Conservation (phyloP, 2,113 vertebrate species). For the Zosterops hypoxanthus region DNA sequence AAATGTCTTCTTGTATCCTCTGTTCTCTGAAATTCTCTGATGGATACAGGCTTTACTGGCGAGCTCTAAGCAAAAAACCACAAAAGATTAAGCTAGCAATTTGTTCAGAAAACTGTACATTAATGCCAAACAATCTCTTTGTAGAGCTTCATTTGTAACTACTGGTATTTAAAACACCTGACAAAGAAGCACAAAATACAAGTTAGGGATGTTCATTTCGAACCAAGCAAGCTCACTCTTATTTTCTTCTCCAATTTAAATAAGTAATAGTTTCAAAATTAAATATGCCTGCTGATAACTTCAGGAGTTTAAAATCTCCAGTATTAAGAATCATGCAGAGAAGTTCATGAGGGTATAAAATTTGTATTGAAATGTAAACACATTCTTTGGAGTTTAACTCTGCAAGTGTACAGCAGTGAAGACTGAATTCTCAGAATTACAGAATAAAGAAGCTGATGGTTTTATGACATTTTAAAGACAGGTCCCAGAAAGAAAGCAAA, state of each 20-base stretch:
- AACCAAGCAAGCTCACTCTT: neutral
- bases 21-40: constrained; percentile 75
- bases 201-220: neutral
- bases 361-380: neutral
- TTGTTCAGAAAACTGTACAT: neutral
- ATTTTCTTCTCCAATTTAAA: neutral
- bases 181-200: neutral
- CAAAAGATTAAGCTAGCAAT: neutral
- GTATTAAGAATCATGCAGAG: neutral
- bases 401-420: neutral
- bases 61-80: constrained; percentile 76
- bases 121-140: neutral
- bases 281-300: neutral
- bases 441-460: neutral
- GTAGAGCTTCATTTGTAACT: neutral
- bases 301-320: neutral
- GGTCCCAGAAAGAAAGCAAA: neutral
- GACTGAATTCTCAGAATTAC: neutral
- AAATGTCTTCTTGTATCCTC: constrained; percentile 81
- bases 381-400: neutral
- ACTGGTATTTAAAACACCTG: neutral
- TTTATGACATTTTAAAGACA: neutral
- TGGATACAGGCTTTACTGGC: constrained; percentile 72
- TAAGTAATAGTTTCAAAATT: neutral
- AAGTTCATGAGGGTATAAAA: neutral